phyloP scores from a whole-genome alignment of 1,140 invertebrate species.

The Cotesia vestalis region DNA sequence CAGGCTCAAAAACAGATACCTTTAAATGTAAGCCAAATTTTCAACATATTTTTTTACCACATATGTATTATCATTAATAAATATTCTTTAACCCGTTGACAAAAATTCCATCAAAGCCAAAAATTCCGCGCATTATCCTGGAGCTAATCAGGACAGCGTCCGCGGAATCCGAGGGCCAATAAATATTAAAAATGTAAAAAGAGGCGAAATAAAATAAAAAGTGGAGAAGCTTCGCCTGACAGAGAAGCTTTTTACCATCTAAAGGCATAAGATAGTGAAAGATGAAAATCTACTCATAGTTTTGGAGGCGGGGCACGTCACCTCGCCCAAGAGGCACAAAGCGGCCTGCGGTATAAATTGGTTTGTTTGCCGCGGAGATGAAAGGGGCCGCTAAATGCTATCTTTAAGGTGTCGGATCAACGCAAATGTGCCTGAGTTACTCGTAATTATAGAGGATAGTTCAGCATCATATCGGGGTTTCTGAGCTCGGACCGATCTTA shows the following conservation, averaged over 20 bases:
- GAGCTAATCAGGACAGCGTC: not conserved
- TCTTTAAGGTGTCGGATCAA: conserved; percentile 68
- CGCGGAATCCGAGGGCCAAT: conserved; percentile 36
- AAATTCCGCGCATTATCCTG: no score
- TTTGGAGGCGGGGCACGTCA: conserved; percentile 51
- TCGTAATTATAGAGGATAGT: conserved; percentile 67
- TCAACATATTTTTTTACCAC: not conserved
- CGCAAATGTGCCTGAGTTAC: conserved; percentile 68
- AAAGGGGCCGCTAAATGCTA: conserved; percentile 68
- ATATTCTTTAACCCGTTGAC: no score
- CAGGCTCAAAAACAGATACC: not conserved
- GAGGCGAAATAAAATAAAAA: not conserved
- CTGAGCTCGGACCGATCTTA: conserved; percentile 35
- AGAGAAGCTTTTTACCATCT: conserved; percentile 16
- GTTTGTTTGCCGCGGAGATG: conserved; percentile 68
- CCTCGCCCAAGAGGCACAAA: conserved; percentile 55
- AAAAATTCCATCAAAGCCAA: no score
- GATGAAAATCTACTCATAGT: conserved; percentile 52
- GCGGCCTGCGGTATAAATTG: conserved; percentile 67
- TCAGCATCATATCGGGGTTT: conserved; percentile 38
- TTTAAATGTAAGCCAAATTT: not conserved
- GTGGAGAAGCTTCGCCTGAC: conserved; percentile 40
- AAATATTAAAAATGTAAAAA: not conserved
- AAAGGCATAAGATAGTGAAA: conserved; percentile 41
- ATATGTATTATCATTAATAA: no score